Percentiles rank a stretch among this genome's conserved stretches.
These are phyloP conservation scores for Serripes groenlandicus DNA, from an alignment of 2,888 invertebrate genomes.

Conservation along the genomic window DNA sequence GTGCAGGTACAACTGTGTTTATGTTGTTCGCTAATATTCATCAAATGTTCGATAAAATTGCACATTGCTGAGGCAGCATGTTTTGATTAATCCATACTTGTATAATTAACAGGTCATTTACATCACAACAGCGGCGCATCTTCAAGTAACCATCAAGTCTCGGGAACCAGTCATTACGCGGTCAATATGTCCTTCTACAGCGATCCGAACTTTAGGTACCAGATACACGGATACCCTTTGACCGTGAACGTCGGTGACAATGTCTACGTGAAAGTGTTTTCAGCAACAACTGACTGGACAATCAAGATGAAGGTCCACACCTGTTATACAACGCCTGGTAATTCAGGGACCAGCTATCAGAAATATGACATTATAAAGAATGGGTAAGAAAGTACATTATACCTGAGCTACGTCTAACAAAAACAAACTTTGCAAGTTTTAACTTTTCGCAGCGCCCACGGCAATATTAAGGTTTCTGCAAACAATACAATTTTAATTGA, in stretches of 20 bases:
- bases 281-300: slow-evolving; percentile 47
- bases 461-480: too few relatives aligned
- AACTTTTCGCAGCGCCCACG: neutral
- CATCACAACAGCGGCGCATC: neutral
- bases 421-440: neutral
- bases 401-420: too few relatives aligned
- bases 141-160: slow-evolving; percentile 8
- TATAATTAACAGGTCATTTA: neutral
- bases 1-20: too few relatives aligned
- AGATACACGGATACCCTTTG: slow-evolving; percentile 41
- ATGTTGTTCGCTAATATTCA: too few relatives aligned
- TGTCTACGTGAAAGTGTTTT: slow-evolving; percentile 63
- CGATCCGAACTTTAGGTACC: slow-evolving; percentile 46
- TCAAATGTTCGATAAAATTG: too few relatives aligned
- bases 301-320: slow-evolving; percentile 57
- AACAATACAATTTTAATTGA: too few relatives aligned
- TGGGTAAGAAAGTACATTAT: too few relatives aligned
- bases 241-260: slow-evolving; percentile 47
- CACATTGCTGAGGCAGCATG: neutral
- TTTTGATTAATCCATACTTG: too few relatives aligned
- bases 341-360: slow-evolving; percentile 21
- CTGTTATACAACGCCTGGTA: slow-evolving; percentile 61
- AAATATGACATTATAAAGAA: slow-evolving; percentile 54
- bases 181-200: slow-evolving; percentile 55
- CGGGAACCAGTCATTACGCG: slow-evolving; percentile 41